Evolutionary conservation across 2,797 vertebrate genomes (phyloP), one percentile per base, ranked within the genome.

Genomic region (Xerus rutilus): DNA sequence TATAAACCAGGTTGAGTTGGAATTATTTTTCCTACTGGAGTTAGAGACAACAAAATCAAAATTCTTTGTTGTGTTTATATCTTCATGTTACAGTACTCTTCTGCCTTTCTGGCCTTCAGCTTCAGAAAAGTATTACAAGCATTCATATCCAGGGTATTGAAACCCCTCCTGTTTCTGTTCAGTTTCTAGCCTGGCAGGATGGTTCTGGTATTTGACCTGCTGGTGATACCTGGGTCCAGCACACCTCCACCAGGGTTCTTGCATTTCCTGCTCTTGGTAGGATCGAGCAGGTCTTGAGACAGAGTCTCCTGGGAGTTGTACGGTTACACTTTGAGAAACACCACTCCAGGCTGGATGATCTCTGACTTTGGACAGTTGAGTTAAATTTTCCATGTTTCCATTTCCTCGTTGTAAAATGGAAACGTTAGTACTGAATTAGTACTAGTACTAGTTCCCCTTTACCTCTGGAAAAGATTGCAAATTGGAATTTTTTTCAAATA

Each of bases 301-400:
- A 25, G 65, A 64, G 35, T 21, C 49, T 88, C 32, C 73, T 43
- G 23, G 47, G 83, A 94, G 30, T 83, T 91, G 39, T 59, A 89
- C 18, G 67, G 43, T 87, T 86, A 73, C 23, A 54, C 32, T 96
- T 79, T 64, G 54, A 89, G 88, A 72, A 94, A 85, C 64, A 67
- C 74, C 57, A 76, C 52, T 91, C 28, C 52, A 52, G n/a, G 14
- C 39, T 59, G 23, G 49, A 30, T 73, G 91, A 89, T 70, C 74
- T 88, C 57, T 95, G 96, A 96, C 96, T 96, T 89, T 97, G 96
- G 69, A 47, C 43, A 32, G 11, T 82, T 73, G 10, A 95, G 59
- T 77, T 91, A 83, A 67, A 54, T 92, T 95, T 87, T 76, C 89
- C 39, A 12, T 18, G n/a, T 84, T 83, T 76, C 39, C 18, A 23